Evolutionary conservation across 2,797 vertebrate species (phyloP).

Genomic region (Amblyraja radiata): DNA sequence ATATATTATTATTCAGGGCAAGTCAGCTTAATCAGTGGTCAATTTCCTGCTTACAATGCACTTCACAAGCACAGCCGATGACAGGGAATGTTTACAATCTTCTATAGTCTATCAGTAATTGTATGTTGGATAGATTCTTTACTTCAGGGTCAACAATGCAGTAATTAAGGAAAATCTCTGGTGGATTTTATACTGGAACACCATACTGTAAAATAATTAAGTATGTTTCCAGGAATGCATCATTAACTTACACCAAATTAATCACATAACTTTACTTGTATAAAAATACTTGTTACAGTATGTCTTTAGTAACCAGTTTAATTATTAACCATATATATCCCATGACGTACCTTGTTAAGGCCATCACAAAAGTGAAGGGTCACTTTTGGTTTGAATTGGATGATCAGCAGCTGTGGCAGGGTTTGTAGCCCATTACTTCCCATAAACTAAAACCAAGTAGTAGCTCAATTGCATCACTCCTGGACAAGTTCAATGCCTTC

Average conservation of each 20-base stretch:
- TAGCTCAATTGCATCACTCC: too few species aligned
- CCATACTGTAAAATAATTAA: neutral
- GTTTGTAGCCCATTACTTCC: too few species aligned
- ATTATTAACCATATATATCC: neutral
- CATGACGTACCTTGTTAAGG: neutral
- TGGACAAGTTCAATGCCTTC: too few species aligned
- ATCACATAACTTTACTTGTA: neutral
- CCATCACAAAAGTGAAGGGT: too few species aligned
- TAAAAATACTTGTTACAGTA: neutral
- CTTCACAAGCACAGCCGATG: neutral
- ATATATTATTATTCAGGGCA: conserved; percentile 2
- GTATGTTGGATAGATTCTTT: neutral
- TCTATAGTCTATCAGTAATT: neutral
- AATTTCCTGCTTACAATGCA: neutral
- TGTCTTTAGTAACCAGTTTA: neutral
- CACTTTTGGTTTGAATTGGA: too few species aligned
- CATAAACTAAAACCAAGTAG: too few species aligned
- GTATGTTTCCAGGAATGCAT: neutral
- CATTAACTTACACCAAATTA: neutral
- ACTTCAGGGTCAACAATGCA: neutral
- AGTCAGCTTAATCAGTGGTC: neutral
- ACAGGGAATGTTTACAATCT: neutral
- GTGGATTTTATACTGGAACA: neutral
- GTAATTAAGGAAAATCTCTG: neutral
- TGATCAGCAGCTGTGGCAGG: too few species aligned